Percentiles rank a stretch among this genome's conserved stretches.
These are phyloP conservation scores for Carabus problematicus DNA, from an alignment of 2,888 invertebrate genomes.

Conservation along the genomic window DNA sequence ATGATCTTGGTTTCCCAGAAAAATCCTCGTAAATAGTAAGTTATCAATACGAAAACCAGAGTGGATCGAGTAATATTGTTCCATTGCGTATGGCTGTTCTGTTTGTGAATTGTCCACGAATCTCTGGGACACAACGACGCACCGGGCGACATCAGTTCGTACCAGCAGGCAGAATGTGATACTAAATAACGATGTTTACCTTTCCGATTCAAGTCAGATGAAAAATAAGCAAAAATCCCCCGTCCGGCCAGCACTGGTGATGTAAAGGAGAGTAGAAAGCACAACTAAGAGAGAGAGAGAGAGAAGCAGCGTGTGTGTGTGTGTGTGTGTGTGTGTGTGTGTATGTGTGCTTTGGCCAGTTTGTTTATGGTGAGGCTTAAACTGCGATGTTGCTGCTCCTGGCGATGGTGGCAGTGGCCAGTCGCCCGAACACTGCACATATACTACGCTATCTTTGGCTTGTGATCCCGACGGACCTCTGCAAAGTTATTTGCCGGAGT, in stretches of 20 bases:
- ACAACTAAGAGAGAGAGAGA: neutral
- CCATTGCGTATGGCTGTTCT: no score
- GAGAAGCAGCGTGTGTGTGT: neutral
- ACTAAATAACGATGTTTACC: conserved; percentile 24
- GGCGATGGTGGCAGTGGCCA: neutral
- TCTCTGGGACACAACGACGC: no score
- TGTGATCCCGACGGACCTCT: conserved; percentile 40
- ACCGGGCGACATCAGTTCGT: neutral
- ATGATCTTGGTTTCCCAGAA: no score
- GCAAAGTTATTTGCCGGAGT: conserved; percentile 49
- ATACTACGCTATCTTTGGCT: conserved; percentile 39
- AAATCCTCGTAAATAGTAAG: no score
- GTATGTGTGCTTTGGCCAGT: conserved; percentile 2
- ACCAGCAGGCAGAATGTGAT: conserved; percentile 5
- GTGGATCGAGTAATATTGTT: no score
- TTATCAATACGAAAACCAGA: no score
- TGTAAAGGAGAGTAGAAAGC: neutral
- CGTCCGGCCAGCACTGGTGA: neutral
- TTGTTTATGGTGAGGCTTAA: conserved; percentile 36
- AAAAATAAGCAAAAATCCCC: conserved; percentile 14
- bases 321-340: neutral
- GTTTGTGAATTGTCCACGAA: no score
- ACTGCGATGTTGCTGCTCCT: conserved; percentile 3
- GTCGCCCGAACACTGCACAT: conserved; percentile 27
- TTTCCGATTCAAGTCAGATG: conserved; percentile 12